Evolutionary conservation across 92 coral and sea anemone genomes (phyloP).

Genomic region (Actinostola sp.): DNA sequence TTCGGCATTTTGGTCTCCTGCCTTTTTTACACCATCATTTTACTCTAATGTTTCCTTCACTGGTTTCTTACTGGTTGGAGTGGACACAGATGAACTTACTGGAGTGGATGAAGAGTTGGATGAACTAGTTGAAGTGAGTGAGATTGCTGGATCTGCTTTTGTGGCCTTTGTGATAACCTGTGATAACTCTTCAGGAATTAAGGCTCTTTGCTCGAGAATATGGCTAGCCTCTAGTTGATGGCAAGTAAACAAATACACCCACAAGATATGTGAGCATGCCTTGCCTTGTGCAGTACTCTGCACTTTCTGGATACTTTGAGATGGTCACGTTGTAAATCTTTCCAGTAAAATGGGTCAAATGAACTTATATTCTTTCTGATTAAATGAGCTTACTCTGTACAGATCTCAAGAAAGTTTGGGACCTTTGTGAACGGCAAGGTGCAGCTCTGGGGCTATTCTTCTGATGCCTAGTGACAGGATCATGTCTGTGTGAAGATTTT

Average conservation of each 20-base stretch:
- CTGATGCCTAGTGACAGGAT: conserved; percentile 9
- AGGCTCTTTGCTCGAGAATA: conserved; percentile 50
- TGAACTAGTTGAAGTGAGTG: not conserved
- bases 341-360: conserved; percentile 34
- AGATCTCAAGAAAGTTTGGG: conserved; percentile 15
- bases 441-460: conserved; percentile 22
- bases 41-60: conserved; percentile 22
- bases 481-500: conserved; percentile 57
- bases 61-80: not conserved
- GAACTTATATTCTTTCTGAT: conserved; percentile 12
- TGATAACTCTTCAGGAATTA: conserved; percentile 20
- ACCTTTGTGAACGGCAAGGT: conserved; percentile 36
- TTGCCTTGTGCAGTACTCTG: conserved; percentile 42
- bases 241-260: conserved; percentile 49
- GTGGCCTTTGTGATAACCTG: conserved; percentile 12
- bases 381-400: conserved; percentile 12
- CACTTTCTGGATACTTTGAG: conserved; percentile 37
- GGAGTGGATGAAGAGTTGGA: not conserved
- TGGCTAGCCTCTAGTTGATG: conserved; percentile 37
- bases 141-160: not conserved
- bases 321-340: conserved; percentile 22
- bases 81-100: not conserved
- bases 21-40: conserved; percentile 38
- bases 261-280: conserved; percentile 47
- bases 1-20: conserved; percentile 22